Conservation (phyloP, 2,888 invertebrate species). For the Drosophila pullipes region DNA sequence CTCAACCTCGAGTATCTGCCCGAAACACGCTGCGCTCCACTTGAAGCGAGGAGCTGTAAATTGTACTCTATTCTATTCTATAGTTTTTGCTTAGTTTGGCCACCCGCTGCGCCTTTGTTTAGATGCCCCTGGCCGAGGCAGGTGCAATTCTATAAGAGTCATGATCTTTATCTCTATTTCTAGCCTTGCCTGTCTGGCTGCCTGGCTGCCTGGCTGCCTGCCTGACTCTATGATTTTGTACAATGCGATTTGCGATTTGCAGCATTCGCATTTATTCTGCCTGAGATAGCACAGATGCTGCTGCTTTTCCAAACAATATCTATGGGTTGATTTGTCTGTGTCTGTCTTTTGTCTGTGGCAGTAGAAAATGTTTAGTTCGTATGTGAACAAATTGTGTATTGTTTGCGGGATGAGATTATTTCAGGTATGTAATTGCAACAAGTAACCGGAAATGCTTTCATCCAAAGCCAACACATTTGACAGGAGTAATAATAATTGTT, state of each 20-base stretch:
- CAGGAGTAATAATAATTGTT: not conserved
- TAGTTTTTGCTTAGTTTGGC: slow-evolving; percentile 40
- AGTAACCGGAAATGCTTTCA: slow-evolving; percentile 43
- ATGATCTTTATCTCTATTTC: slow-evolving; percentile 54
- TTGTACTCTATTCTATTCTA: slow-evolving; percentile 36
- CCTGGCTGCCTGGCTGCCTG: slow-evolving; percentile 46
- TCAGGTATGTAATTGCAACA: slow-evolving; percentile 45
- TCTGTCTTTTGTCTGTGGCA: slow-evolving; percentile 21
- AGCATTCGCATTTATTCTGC: slow-evolving; percentile 33
- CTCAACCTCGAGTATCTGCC: slow-evolving; percentile 58
- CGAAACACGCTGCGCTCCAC: slow-evolving; percentile 51
- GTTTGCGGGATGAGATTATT: slow-evolving; percentile 29
- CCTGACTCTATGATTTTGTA: slow-evolving; percentile 59
- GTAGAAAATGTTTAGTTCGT: slow-evolving; percentile 28
- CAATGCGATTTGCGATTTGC: slow-evolving; percentile 55
- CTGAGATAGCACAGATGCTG: slow-evolving; percentile 49
- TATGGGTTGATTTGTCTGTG: slow-evolving; percentile 13
- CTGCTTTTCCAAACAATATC: slow-evolving; percentile 27
- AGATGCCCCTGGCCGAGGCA: slow-evolving; percentile 46
- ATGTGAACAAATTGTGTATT: slow-evolving; percentile 21
- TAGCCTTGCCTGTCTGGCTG: slow-evolving; percentile 43
- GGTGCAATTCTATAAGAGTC: slow-evolving; percentile 52
- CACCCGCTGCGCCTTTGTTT: slow-evolving; percentile 59
- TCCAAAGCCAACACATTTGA: slow-evolving; percentile 4
- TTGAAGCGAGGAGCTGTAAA: slow-evolving; percentile 44